These are phyloP conservation scores for Neotoxoptera formosana DNA, from an alignment of 1,140 invertebrate genomes.

Conservation along the genomic window DNA sequence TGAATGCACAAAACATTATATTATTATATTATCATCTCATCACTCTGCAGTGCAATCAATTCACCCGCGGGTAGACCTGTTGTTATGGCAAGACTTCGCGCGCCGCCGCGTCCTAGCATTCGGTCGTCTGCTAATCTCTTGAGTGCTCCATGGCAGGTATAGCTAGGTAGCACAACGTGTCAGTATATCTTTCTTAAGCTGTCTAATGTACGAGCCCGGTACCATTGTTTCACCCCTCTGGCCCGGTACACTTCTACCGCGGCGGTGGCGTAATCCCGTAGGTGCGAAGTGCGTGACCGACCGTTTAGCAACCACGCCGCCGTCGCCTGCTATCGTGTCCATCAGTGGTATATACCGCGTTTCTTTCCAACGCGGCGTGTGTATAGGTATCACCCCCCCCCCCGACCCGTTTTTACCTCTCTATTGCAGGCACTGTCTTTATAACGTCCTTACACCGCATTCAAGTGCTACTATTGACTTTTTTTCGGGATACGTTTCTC, in stretches of 20 bases:
- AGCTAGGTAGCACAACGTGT: neutral
- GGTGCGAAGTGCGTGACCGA: conserved; percentile 8
- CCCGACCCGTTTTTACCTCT: neutral
- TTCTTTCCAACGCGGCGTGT: neutral
- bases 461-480: neutral
- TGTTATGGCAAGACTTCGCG: neutral
- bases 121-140: neutral
- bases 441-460: neutral
- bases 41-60: neutral
- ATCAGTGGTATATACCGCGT: neutral
- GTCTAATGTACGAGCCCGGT: neutral
- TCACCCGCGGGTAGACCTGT: neutral
- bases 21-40: neutral
- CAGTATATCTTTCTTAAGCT: conserved; percentile 16
- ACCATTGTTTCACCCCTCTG: neutral
- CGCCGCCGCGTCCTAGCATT: neutral
- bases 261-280: neutral
- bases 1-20: neutral
- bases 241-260: neutral
- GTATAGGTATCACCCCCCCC: neutral
- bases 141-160: neutral
- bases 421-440: neutral
- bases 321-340: neutral
- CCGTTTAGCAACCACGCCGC: neutral
- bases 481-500: neutral